phyloP scores from a whole-genome alignment of 2,797 vertebrate genomes.

The Sebastes melanostomus region DNA sequence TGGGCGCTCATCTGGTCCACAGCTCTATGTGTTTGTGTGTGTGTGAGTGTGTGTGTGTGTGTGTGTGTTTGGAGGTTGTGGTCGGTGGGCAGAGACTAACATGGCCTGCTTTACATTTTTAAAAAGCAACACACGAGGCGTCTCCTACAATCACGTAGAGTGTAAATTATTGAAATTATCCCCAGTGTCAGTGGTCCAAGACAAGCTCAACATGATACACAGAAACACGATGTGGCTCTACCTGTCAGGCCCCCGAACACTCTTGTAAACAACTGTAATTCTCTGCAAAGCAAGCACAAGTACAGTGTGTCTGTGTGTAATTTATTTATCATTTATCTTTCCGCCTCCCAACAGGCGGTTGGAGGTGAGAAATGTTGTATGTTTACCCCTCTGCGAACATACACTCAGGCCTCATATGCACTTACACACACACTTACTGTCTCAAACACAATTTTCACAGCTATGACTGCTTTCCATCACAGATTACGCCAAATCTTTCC shows the following conservation, averaged over 20 bases:
- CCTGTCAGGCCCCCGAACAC: slow-evolving; percentile 42
- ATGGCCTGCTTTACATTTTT: slow-evolving; percentile 79
- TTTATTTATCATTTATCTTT: slow-evolving; percentile 76
- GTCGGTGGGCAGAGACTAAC: slow-evolving; percentile 54
- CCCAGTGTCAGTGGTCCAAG: slow-evolving; percentile 59
- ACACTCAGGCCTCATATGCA: not conserved
- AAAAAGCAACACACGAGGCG: slow-evolving; percentile 70
- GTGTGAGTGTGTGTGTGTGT: slow-evolving; percentile 13
- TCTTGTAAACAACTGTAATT: slow-evolving; percentile 75
- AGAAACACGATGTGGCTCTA: slow-evolving; percentile 40
- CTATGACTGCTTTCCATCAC: not conserved
- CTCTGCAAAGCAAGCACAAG: slow-evolving; percentile 58
- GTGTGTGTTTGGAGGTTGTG: slow-evolving; percentile 21
- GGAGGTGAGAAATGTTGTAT: slow-evolving; percentile 57
- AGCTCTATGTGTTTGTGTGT: slow-evolving; percentile 16
- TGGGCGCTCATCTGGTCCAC: slow-evolving; percentile 35
- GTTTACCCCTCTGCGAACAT: slow-evolving; percentile 35
- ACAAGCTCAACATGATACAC: slow-evolving; percentile 51
- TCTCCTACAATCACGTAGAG: slow-evolving; percentile 54
- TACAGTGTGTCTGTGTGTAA: slow-evolving; percentile 57
- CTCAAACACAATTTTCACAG: not conserved
- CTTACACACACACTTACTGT: not conserved
- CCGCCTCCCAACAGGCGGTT: slow-evolving; percentile 49
- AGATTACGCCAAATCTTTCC: not conserved
- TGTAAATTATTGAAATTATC: slow-evolving; percentile 79